Evolutionary conservation across 2,888 invertebrate species (phyloP), one percentile per base, ranked within the genome.

Genomic region (Harpalus rubripes): DNA sequence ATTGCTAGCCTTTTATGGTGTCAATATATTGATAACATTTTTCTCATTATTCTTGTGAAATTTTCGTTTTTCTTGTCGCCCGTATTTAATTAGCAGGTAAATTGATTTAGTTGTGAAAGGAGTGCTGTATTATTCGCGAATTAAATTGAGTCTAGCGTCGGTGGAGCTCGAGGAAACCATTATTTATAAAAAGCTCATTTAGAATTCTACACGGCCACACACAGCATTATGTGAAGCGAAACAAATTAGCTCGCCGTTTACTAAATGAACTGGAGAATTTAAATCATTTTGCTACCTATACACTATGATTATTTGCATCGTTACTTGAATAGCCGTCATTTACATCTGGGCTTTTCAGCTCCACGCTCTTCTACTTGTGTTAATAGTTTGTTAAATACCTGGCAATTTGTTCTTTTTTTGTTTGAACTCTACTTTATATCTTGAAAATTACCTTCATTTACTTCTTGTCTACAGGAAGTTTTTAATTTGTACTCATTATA

Each of bases 161-260:
- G 44, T 22, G 26, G 52, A 65, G 63, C 52, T 81, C 18, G 63
- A 81, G 81, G 81, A 81, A 81, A 68, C 44, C 81, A 81, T 81
- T 81, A 81, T 81, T 81, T 65, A 81, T 65, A 63, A 81, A 81
- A 81, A 81, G 63, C 52, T 81, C 81, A 68, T 81, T 65, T 65
- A 68, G 65, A 81, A 81, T 81, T 81, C 81, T 65, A 52, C 56
- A 63, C 52, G 81, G 44, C 65, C 65, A 58, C 26, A 81, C 65
- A 52, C 63, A 63, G 22, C 22, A 59, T 59, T 80, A 80, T 61
- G 80, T 68, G 81, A 81, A 81, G 65, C 81, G 68, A 44, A 65
- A 81, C 81, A 81, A 81, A 81, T 81, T 81, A 81, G 65, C 44
- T 68, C 65, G 26, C 41, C 52, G 65, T 81, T 81, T 81, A 81